phyloP scores from a whole-genome alignment of 1,140 invertebrate species.

The Drosophila ananassae region DNA sequence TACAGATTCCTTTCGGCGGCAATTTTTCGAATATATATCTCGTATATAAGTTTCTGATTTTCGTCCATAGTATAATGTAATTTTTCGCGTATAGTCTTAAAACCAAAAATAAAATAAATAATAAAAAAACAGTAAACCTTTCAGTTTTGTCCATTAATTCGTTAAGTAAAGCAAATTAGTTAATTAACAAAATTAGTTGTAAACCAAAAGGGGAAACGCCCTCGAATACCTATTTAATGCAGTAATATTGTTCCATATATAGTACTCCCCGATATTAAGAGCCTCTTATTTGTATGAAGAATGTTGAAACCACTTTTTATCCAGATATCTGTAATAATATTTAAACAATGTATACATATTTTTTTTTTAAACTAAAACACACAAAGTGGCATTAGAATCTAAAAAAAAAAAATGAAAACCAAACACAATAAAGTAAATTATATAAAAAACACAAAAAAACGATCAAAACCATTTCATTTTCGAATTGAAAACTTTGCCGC shows the following conservation, averaged over 20 bases:
- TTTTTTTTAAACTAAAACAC: slow-evolving; percentile 41
- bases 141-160: slow-evolving; percentile 66
- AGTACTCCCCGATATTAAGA: slow-evolving; percentile 4
- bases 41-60: slow-evolving; percentile 51
- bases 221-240: slow-evolving; percentile 1
- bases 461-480: neutral
- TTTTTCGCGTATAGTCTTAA: slow-evolving; percentile 38
- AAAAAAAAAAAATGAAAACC: slow-evolving; percentile 38
- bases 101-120: neutral
- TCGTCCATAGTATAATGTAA: slow-evolving; percentile 73
- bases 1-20: slow-evolving; percentile 23
- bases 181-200: slow-evolving; percentile 66
- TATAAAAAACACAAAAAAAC: slow-evolving; percentile 6
- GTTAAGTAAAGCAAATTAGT: slow-evolving; percentile 76
- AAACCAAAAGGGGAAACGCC: slow-evolving; percentile 8
- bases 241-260: slow-evolving; percentile 29
- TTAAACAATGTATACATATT: slow-evolving; percentile 16
- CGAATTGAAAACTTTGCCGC: slow-evolving; percentile 10
- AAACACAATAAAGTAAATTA: slow-evolving; percentile 43
- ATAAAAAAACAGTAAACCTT: slow-evolving; percentile 5
- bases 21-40: slow-evolving; percentile 28
- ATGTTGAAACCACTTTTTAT: slow-evolving; percentile 18
- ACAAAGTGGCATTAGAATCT: slow-evolving; percentile 57
- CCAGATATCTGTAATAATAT: slow-evolving; percentile 35
- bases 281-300: slow-evolving; percentile 13